phyloP scores from a whole-genome alignment of 2,797 vertebrate species.

The Catostomus latipinnis region DNA sequence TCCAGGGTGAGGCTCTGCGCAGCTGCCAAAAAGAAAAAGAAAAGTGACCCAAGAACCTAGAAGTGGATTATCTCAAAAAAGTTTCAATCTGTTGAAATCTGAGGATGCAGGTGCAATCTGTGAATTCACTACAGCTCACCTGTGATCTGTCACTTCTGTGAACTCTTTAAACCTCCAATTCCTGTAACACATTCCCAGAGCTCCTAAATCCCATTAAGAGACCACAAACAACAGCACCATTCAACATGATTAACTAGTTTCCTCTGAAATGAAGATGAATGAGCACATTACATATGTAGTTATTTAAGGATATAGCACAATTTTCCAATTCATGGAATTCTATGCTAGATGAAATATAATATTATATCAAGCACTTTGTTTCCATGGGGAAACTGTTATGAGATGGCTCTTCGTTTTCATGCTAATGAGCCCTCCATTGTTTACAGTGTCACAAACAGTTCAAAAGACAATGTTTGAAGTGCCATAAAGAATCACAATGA shows the following conservation, averaged over 20 bases:
- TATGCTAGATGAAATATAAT: slow-evolving; percentile 15
- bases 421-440: slow-evolving; percentile 24
- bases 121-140: slow-evolving; percentile 24
- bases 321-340: slow-evolving; percentile 32
- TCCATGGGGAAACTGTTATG: slow-evolving; percentile 21
- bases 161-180: slow-evolving; percentile 30
- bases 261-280: slow-evolving; percentile 32
- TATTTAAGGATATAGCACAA: background rate
- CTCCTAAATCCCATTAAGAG: slow-evolving; percentile 18
- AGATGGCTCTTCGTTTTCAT: slow-evolving; percentile 3
- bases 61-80: slow-evolving; percentile 31
- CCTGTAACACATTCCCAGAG: slow-evolving; percentile 22
- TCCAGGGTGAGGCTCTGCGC: slow-evolving; percentile 3
- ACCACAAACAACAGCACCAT: slow-evolving; percentile 30
- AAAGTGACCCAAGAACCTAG: slow-evolving; percentile 6
- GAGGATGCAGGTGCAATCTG: slow-evolving; percentile 27
- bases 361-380: slow-evolving; percentile 15
- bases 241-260: slow-evolving; percentile 28
- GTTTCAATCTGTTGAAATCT: slow-evolving; percentile 9
- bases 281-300: slow-evolving; percentile 1
- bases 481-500: slow-evolving; percentile 46
- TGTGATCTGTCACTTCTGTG: slow-evolving; percentile 26
- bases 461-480: slow-evolving; percentile 37
- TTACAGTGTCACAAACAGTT: slow-evolving; percentile 24
- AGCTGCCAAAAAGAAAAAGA: slow-evolving; percentile 14